Evolutionary conservation across 2,113 vertebrate genomes (phyloP).

Genomic region (Hiodon alosoides): DNA sequence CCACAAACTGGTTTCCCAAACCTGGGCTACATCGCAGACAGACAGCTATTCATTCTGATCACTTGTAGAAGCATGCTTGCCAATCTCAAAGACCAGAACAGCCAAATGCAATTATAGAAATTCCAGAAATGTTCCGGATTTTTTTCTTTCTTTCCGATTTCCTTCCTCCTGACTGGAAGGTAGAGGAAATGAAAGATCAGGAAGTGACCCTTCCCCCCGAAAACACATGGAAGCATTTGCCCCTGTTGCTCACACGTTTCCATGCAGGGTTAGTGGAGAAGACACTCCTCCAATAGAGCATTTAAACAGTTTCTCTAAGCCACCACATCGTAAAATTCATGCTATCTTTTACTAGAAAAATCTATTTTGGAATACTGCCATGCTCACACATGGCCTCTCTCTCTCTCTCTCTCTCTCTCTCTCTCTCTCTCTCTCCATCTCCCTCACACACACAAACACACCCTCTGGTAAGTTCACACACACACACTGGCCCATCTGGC

Average conservation of each 20-base stretch:
- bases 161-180: conserved; percentile 1
- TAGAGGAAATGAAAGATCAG: conserved; percentile 15
- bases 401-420: neutral
- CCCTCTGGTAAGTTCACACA: neutral
- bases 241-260: conserved; percentile 1
- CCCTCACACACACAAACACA: neutral
- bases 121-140: conserved; percentile 6
- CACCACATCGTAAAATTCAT: neutral
- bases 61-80: neutral
- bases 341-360: no score
- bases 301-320: neutral
- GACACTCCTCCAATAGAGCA: neutral
- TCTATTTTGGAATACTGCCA: neutral
- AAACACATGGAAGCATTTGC: conserved; percentile 12
- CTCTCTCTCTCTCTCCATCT: neutral
- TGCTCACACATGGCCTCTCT: neutral
- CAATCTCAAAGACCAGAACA: neutral
- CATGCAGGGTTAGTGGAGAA: neutral
- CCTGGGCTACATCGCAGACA: no score
- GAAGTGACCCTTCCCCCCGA: conserved; percentile 11
- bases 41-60: no score
- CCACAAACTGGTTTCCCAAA: no score
- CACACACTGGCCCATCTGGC: neutral
- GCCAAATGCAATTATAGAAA: neutral
- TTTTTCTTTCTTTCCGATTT: neutral